Percentiles rank a stretch among this genome's conserved stretches.
Conservation (phyloP, 30 jellyfish, hydroid and myxozoan genomes). For the Nemopilema nomurai region DNA sequence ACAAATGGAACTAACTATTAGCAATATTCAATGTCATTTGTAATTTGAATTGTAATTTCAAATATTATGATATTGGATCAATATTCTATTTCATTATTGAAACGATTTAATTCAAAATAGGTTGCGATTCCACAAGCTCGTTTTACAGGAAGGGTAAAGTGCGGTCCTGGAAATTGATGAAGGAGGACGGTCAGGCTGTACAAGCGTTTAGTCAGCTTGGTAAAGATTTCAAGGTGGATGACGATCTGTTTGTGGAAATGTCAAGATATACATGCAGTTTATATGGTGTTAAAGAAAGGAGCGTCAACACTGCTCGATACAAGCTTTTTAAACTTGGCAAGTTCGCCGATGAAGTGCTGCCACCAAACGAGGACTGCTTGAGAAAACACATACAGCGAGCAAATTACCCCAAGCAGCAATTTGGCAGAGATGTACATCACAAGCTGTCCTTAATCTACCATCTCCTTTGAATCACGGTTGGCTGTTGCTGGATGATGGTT, state of each 20-base stretch:
- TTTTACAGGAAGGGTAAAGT: slow-evolving; percentile 60
- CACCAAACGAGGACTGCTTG: slow-evolving; percentile 54
- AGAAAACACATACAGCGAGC: slow-evolving; percentile 52
- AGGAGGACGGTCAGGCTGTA: slow-evolving; percentile 11
- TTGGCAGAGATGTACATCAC: slow-evolving; percentile 52
- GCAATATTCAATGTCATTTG: background rate
- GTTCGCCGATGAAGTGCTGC: slow-evolving; percentile 46
- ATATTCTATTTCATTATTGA: background rate
- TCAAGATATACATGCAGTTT: slow-evolving; percentile 14
- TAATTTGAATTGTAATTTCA: background rate
- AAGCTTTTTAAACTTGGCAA: slow-evolving; percentile 44
- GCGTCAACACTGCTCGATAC: slow-evolving; percentile 34
- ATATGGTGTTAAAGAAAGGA: slow-evolving; percentile 37
- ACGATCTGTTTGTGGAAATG: background rate
- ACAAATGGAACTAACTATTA: background rate
- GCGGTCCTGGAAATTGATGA: slow-evolving; percentile 31
- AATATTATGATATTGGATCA: background rate
- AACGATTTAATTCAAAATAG: slow-evolving; percentile 13
- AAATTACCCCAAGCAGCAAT: slow-evolving; percentile 39
- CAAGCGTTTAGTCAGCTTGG: slow-evolving; percentile 35
- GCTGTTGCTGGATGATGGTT: slow-evolving; percentile 45
- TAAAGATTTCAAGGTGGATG: slow-evolving; percentile 14
- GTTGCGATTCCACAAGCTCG: slow-evolving; percentile 69
- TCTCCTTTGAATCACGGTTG: slow-evolving; percentile 49
- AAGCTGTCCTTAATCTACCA: slow-evolving; percentile 44